A percentile compares a stretch with the other conserved stretches of the same genome.
Conservation (phyloP, 1,140 invertebrate genomes). For the Leptinotarsa undecemlineata region DNA sequence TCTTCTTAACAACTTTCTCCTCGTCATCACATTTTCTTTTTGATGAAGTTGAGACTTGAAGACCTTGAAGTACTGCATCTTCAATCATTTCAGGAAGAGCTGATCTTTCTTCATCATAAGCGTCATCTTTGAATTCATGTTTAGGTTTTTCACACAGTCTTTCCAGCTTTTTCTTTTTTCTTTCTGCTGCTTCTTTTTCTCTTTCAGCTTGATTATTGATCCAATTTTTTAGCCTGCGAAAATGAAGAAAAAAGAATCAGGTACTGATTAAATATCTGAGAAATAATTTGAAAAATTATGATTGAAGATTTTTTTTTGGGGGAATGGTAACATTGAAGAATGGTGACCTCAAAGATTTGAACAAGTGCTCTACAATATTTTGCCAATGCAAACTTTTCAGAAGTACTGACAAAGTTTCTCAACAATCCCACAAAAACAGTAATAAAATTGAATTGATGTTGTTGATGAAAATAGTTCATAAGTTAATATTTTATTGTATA, state of each 20-base stretch:
- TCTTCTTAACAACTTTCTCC: conserved; percentile 53
- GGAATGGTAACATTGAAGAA: no score
- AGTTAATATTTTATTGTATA: no score
- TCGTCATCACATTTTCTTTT: conserved; percentile 58
- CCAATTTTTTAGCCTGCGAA: conserved; percentile 77
- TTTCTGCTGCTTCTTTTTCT: conserved; percentile 74
- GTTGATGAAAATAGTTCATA: no score
- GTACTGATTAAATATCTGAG: background rate
- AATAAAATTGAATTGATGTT: no score
- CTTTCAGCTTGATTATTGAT: conserved; percentile 80
- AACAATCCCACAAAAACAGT: no score
- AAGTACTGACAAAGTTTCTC: no score
- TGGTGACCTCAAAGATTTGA: no score
- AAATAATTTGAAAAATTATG: background rate
- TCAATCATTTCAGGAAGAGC: conserved; percentile 77
- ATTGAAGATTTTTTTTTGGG: no score
- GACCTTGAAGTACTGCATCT: conserved; percentile 82
- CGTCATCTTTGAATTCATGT: conserved; percentile 79
- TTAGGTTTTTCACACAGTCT: conserved; percentile 75
- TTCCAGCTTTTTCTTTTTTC: conserved; percentile 79
- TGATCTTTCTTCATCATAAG: conserved; percentile 77
- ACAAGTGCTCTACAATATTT: no score
- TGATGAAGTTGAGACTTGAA: conserved; percentile 54
- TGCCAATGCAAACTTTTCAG: no score
- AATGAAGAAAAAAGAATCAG: background rate